These are phyloP conservation scores for Tapera naevia DNA, from an alignment of 2,797 vertebrate species.

Conservation along the genomic window DNA sequence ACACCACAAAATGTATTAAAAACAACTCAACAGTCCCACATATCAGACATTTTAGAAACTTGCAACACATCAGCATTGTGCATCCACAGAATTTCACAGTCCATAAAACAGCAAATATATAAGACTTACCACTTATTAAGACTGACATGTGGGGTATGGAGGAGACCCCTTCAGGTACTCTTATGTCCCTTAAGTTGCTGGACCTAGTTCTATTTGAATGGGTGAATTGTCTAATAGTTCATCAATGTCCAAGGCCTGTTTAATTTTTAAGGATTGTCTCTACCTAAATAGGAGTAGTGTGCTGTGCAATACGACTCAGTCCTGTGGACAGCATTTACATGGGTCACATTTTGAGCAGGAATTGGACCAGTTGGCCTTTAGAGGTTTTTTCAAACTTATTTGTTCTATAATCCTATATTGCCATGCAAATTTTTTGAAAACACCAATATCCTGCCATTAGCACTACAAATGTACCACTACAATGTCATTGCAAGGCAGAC, in stretches of 20 bases:
- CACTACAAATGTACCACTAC: not conserved
- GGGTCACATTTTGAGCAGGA: not conserved
- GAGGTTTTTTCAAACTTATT: not conserved
- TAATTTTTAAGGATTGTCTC: not conserved
- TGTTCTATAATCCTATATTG: not conserved
- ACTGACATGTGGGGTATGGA: not conserved
- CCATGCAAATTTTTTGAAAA: not conserved
- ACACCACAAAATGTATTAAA: not conserved
- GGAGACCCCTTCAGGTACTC: not conserved
- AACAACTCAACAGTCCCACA: not conserved
- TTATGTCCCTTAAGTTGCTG: not conserved
- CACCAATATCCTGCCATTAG: not conserved
- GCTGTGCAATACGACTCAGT: not conserved
- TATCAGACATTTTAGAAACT: not conserved
- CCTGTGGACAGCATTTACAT: not conserved
- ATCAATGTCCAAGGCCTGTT: not conserved
- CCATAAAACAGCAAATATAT: not conserved
- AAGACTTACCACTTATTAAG: not conserved
- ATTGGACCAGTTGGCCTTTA: not conserved
- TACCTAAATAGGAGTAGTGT: not conserved
- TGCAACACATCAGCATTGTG: not conserved
- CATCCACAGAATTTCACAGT: not conserved
- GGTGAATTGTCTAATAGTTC: not conserved
- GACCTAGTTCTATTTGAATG: not conserved
- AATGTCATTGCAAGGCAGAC: not conserved